These are phyloP conservation scores for Microcebus lehilahytsara DNA, from an alignment of 2,113 vertebrate genomes.

Conservation along the genomic window DNA sequence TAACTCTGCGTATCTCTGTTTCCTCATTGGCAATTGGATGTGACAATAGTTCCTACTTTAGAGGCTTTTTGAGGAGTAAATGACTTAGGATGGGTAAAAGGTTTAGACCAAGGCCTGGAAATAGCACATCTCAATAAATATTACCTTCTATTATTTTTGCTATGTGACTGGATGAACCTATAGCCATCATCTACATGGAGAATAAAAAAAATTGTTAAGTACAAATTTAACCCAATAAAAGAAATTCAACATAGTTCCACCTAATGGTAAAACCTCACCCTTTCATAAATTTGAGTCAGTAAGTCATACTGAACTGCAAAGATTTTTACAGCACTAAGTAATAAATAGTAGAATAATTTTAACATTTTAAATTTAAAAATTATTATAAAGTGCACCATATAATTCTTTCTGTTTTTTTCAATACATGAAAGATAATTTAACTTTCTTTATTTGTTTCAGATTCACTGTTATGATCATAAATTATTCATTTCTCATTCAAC, in stretches of 20 bases:
- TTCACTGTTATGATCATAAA: not conserved
- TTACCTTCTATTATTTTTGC: not conserved
- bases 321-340: not conserved
- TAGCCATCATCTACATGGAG: not conserved
- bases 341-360: not conserved
- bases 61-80: not conserved
- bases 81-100: not conserved
- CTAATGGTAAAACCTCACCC: not conserved
- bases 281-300: not conserved
- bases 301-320: not conserved
- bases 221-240: not conserved
- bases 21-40: not conserved
- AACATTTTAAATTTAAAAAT: not conserved
- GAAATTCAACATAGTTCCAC: not conserved
- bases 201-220: not conserved
- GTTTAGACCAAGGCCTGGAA: not conserved
- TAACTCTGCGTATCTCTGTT: not conserved
- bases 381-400: not conserved
- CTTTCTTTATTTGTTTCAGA: conserved; percentile 15
- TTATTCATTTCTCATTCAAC: not conserved
- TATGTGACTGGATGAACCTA: not conserved
- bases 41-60: not conserved
- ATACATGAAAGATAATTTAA: not conserved
- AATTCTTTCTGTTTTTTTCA: not conserved
- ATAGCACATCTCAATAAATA: not conserved